Evolutionary conservation across 1,140 invertebrate species (phyloP).

Genomic region (Drosophila pseudoobscura): DNA sequence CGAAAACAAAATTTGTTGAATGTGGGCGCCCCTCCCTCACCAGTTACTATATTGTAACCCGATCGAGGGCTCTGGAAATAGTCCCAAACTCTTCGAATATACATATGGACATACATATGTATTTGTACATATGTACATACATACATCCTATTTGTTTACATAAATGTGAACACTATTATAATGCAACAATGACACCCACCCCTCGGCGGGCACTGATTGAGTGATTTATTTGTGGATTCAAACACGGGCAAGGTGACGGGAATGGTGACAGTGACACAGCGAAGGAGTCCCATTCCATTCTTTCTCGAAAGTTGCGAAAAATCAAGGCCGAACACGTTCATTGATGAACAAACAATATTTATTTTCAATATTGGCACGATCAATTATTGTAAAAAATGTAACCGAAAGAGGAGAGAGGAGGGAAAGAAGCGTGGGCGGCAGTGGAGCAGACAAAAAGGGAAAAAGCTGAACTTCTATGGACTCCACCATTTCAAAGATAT

Average conservation of each 20-base stretch:
- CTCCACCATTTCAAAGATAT: too few relatives aligned
- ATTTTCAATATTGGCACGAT: too few relatives aligned
- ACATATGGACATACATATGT: not conserved
- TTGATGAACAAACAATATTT: constrained; percentile 41
- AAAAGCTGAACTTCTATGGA: too few relatives aligned
- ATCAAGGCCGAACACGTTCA: constrained; percentile 32
- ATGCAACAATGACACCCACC: constrained; percentile 57
- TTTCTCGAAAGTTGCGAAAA: not conserved
- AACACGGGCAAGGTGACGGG: constrained; percentile 1
- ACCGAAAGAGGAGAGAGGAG: too few relatives aligned
- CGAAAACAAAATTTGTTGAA: not conserved
- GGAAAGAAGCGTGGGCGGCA: too few relatives aligned
- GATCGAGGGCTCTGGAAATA: constrained; percentile 36
- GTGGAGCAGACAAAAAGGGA: too few relatives aligned
- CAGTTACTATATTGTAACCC: not conserved
- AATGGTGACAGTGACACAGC: too few relatives aligned
- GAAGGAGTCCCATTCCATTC: constrained; percentile 1
- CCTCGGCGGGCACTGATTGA: not conserved
- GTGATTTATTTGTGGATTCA: constrained; percentile 35
- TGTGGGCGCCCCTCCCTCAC: constrained; percentile 20
- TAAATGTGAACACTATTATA: constrained; percentile 16
- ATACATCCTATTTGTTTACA: too few relatives aligned
- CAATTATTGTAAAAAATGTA: too few relatives aligned
- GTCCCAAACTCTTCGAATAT: constrained; percentile 6
- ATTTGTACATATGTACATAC: too few relatives aligned